Evolutionary conservation across 2,797 vertebrate species (phyloP).

Genomic region (Muscicapa comitata): DNA sequence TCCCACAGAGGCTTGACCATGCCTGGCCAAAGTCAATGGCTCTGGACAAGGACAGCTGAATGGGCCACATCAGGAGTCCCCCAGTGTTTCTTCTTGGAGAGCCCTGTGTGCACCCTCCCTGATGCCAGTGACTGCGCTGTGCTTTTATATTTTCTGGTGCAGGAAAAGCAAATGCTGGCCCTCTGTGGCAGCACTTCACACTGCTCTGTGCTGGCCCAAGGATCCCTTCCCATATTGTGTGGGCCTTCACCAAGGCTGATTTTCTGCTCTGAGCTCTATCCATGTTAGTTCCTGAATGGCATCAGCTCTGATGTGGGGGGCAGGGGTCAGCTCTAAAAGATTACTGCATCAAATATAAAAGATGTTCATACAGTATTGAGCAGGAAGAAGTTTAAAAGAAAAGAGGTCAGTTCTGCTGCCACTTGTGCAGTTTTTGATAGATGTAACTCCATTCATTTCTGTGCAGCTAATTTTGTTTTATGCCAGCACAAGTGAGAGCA

Average conservation of each 20-base stretch:
- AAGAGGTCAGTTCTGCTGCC: neutral
- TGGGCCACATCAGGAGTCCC: neutral
- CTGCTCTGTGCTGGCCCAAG: neutral
- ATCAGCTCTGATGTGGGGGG: neutral
- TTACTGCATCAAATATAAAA: neutral
- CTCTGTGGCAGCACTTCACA: neutral
- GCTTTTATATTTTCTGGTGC: neutral
- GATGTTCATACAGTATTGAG: neutral
- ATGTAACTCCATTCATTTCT: neutral
- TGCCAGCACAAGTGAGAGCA: neutral
- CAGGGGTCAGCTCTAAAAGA: neutral
- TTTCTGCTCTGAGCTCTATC: neutral
- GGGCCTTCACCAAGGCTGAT: neutral
- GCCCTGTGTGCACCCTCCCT: neutral
- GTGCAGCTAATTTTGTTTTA: conserved; percentile 5
- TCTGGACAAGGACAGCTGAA: neutral
- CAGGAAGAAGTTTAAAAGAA: neutral
- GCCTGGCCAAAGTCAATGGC: neutral
- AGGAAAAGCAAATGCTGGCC: neutral
- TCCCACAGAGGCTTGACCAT: neutral
- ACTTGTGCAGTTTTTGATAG: neutral
- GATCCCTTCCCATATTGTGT: fast-evolving
- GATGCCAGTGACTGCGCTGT: neutral
- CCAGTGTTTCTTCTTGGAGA: neutral
- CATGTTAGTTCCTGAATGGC: neutral